phyloP scores from a whole-genome alignment of 2,113 vertebrate genomes.

The Ammodytes marinus region DNA sequence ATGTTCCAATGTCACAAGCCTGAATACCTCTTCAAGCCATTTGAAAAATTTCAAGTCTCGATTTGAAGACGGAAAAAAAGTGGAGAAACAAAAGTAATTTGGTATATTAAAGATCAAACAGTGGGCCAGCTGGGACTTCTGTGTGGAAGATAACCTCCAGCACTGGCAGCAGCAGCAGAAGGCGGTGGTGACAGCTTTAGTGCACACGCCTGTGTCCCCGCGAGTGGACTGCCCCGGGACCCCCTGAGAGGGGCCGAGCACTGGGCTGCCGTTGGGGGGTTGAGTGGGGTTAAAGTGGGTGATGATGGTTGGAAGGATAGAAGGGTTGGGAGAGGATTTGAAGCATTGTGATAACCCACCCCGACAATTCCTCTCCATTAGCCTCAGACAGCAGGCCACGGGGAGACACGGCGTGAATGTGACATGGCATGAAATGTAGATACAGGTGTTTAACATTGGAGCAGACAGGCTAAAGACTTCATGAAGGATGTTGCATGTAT shows the following conservation, averaged over 20 bases:
- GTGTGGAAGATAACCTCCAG: slow-evolving; percentile 63
- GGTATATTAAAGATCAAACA: slow-evolving; percentile 47
- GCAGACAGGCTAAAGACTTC: neutral
- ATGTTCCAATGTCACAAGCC: neutral
- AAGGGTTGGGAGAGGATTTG: slow-evolving; percentile 51
- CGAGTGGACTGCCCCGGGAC: slow-evolving; percentile 67
- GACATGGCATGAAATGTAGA: slow-evolving; percentile 31
- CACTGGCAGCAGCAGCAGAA: slow-evolving; percentile 58
- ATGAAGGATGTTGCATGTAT: neutral
- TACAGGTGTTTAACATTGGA: slow-evolving; percentile 4
- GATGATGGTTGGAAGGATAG: slow-evolving; percentile 71
- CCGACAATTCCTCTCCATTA: slow-evolving; percentile 20
- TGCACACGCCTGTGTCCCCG: slow-evolving; percentile 75
- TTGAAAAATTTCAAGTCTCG: neutral
- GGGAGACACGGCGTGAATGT: slow-evolving; percentile 40
- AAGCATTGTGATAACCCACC: slow-evolving; percentile 45
- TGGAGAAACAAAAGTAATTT: slow-evolving; percentile 29
- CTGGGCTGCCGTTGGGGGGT: slow-evolving; percentile 61
- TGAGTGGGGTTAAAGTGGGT: slow-evolving; percentile 80
- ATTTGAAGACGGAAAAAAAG: slow-evolving; percentile 21
- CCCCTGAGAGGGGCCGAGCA: slow-evolving; percentile 58
- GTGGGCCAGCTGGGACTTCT: slow-evolving; percentile 32
- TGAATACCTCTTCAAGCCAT: neutral
- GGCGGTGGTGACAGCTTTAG: slow-evolving; percentile 84
- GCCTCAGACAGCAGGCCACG: slow-evolving; percentile 25